Conservation (phyloP, 2,888 invertebrate genomes). For the Glomeris marginata region DNA sequence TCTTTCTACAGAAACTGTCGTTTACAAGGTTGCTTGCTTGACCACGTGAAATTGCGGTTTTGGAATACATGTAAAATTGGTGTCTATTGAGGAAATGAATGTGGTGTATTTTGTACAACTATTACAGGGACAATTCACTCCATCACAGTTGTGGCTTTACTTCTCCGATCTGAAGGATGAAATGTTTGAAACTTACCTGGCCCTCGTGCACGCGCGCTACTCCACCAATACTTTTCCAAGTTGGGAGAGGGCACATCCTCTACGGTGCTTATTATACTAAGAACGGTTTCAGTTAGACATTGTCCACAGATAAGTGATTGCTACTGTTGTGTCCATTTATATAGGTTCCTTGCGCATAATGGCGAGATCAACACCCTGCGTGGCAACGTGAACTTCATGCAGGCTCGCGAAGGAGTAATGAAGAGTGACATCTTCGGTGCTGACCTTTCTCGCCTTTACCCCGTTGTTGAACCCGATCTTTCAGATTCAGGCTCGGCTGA, state of each 20-base stretch:
- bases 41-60: background rate
- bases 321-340: no score
- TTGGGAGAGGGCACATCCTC: constrained; percentile 97
- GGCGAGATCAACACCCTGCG: constrained; percentile 98
- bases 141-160: constrained; percentile 79
- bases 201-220: constrained; percentile 93
- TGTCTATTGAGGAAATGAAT: background rate
- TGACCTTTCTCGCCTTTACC: constrained; percentile 74
- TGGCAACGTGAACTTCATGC: constrained; percentile 97
- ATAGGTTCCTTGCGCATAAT: constrained; percentile 81
- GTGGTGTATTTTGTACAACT: constrained; percentile 1
- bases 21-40: constrained; percentile 56
- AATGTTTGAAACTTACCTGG: constrained; percentile 79
- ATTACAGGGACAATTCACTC: constrained; percentile 68
- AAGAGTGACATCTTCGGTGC: constrained; percentile 67
- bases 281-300: no score
- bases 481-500: constrained; percentile 97
- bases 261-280: constrained; percentile 49
- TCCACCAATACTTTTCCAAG: constrained; percentile 99
- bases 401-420: constrained; percentile 97
- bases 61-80: background rate
- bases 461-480: constrained; percentile 92
- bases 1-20: constrained; percentile 70
- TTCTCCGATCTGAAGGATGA: constrained; percentile 43
- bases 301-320: no score